These are phyloP conservation scores for Corticium candelabrum DNA, from an alignment of 37 sponge, comb jelly and placozoan species.

Conservation along the genomic window DNA sequence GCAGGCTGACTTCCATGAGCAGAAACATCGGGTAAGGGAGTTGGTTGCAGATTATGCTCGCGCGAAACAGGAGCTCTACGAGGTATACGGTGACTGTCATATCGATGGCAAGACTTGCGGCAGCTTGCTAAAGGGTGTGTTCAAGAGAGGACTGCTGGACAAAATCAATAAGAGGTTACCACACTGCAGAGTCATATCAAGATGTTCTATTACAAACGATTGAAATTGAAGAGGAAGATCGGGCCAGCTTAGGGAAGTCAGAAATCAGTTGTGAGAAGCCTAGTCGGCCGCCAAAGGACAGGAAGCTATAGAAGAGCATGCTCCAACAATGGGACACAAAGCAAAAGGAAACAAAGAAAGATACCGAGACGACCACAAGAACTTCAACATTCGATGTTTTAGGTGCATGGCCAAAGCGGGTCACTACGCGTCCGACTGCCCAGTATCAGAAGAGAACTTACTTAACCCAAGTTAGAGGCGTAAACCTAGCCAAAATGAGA, in stretches of 20 bases:
- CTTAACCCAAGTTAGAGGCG: background rate
- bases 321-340: no score
- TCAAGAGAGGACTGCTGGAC: background rate
- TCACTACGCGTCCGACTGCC: background rate
- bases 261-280: background rate
- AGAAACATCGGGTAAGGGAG: background rate
- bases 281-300: background rate
- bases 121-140: background rate
- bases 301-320: no score
- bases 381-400: no score
- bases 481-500: background rate
- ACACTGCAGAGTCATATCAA: background rate
- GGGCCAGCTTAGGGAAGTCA: background rate
- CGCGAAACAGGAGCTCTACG: background rate
- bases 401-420: no score
- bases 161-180: background rate
- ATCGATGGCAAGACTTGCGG: background rate
- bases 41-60: background rate
- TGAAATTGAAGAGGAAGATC: background rate
- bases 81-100: background rate
- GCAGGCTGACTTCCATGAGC: constrained; percentile 1
- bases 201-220: background rate
- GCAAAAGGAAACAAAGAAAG: no score
- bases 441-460: background rate
- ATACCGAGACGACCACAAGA: no score